Evolutionary conservation across 2,113 vertebrate species (phyloP).

Genomic region (Macroglossus sobrinus): DNA sequence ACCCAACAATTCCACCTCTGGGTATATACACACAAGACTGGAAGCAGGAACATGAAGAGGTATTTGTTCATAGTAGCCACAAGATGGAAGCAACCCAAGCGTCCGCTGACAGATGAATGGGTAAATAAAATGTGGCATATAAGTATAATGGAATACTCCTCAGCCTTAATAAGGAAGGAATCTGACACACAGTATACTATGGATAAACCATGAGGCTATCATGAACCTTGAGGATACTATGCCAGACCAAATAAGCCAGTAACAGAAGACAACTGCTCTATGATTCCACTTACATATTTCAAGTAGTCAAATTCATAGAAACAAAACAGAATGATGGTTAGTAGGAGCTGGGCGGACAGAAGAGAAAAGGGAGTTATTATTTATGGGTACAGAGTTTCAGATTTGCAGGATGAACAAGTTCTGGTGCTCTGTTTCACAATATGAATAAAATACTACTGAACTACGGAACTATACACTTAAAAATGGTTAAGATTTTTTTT

Average conservation of each 20-base stretch:
- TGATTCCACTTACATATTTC: not conserved
- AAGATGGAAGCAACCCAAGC: not conserved
- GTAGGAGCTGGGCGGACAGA: not conserved
- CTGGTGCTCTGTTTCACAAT: not conserved
- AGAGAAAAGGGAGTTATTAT: not conserved
- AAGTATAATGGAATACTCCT: not conserved
- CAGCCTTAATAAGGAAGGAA: not conserved
- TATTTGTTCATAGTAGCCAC: not conserved
- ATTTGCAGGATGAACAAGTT: constrained; percentile 11
- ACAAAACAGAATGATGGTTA: not conserved
- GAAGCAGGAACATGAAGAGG: not conserved
- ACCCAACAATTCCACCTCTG: not conserved
- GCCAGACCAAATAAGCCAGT: not conserved
- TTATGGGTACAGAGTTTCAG: not conserved
- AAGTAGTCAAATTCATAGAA: not conserved
- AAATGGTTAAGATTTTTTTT: not conserved
- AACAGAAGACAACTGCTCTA: not conserved
- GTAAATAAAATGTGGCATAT: not conserved
- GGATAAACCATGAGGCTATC: not conserved
- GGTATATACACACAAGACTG: not conserved
- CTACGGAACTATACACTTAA: not conserved
- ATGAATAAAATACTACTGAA: not conserved
- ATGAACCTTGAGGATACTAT: not conserved
- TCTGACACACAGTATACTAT: not conserved
- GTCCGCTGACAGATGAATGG: not conserved